Evolutionary conservation across 1,140 invertebrate species (phyloP).

Genomic region (Uloborus diversus): DNA sequence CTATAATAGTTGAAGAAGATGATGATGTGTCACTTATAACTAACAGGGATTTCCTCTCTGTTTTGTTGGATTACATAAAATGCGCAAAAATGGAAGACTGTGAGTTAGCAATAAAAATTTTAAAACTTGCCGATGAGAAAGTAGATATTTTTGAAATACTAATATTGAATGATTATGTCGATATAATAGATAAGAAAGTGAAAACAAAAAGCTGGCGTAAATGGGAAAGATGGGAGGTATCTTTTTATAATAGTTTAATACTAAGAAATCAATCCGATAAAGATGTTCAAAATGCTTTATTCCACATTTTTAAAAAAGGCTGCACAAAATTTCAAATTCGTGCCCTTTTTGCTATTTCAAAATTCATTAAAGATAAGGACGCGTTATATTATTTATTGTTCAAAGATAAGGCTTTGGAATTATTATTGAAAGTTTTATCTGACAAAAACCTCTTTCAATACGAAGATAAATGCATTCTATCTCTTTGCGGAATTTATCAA

Average conservation of each 20-base stretch:
- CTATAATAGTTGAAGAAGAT: too few relatives aligned
- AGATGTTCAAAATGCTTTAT: slow-evolving; percentile 24
- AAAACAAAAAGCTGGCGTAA: neutral
- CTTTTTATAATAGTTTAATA: too few relatives aligned
- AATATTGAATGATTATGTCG: slow-evolving; percentile 6
- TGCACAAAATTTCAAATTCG: neutral
- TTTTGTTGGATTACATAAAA: slow-evolving; percentile 27
- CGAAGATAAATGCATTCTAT: slow-evolving; percentile 3
- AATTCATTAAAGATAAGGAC: neutral
- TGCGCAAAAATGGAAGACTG: neutral
- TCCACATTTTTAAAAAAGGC: slow-evolving; percentile 11
- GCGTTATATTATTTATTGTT: slow-evolving; percentile 7
- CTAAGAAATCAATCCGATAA: too few relatives aligned
- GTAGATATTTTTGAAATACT: slow-evolving; percentile 20
- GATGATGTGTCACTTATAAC: slow-evolving; percentile 1
- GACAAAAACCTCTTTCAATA: neutral
- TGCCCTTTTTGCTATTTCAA: slow-evolving; percentile 13
- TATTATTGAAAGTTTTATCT: neutral
- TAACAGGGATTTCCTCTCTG: slow-evolving; percentile 1
- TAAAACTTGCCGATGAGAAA: slow-evolving; percentile 16
- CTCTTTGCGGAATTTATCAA: slow-evolving; percentile 14
- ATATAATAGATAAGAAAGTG: neutral
- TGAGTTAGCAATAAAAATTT: slow-evolving; percentile 21
- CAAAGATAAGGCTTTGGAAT: neutral
- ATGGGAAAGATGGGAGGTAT: neutral